phyloP scores from a whole-genome alignment of 2,113 vertebrate genomes.

The Ancistrus triradiatus region DNA sequence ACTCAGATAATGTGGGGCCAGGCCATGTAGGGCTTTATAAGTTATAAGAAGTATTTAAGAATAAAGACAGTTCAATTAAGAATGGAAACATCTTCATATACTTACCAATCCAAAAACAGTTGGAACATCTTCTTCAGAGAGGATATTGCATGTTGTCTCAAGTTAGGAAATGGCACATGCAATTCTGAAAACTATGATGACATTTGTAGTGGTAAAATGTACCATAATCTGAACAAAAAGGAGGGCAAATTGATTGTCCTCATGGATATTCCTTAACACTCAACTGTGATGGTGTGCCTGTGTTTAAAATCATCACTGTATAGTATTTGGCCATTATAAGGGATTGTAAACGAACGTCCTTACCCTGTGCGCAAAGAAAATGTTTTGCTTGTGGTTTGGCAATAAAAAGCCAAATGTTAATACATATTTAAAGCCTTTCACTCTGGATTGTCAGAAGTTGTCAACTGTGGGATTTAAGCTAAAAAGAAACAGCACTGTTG shows the following conservation, averaged over 20 bases:
- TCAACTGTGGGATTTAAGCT: constrained; percentile 37
- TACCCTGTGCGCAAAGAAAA: no score
- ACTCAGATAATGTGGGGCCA: no score
- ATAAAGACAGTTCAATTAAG: constrained; percentile 38
- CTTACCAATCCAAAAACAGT: constrained; percentile 46
- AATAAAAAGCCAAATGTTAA: constrained; percentile 31
- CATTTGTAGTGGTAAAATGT: no score
- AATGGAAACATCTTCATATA: constrained; percentile 46
- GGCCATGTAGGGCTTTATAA: no score
- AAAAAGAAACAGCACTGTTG: constrained; percentile 28
- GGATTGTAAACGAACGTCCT: no score
- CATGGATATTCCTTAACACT: no score
- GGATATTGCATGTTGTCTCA: no score
- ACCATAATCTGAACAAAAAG: constrained; percentile 27
- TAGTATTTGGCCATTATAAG: constrained; percentile 40
- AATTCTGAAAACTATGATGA: constrained; percentile 32
- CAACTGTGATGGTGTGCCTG: no score
- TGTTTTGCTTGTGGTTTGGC: constrained; percentile 43
- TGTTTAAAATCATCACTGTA: constrained; percentile 35
- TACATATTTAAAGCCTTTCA: no score
- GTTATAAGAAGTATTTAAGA: no score
- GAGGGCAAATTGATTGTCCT: constrained; percentile 32
- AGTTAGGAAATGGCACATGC: constrained; percentile 24
- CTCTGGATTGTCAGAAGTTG: no score
- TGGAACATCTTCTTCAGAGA: constrained; percentile 41